Conservation (phyloP, 1,140 invertebrate genomes). For the Trichoplusia ni region DNA sequence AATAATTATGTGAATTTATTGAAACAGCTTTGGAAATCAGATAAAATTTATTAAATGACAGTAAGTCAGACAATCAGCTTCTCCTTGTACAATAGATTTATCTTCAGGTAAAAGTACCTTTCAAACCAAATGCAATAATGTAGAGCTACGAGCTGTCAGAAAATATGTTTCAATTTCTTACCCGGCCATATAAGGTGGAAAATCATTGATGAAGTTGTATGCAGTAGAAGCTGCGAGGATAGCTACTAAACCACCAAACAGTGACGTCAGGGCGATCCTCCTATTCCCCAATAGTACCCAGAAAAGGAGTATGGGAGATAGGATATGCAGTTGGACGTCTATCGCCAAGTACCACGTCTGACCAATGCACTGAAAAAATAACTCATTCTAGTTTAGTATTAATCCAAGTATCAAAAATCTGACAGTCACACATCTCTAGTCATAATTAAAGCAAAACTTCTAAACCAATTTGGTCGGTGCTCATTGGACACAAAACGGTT, state of each 20-base stretch:
- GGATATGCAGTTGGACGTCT: constrained; percentile 87
- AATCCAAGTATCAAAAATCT: no score
- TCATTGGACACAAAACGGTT: no score
- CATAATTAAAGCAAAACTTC: no score
- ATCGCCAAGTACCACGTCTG: constrained; percentile 84
- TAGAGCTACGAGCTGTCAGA: no score
- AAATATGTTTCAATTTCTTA: constrained; percentile 15
- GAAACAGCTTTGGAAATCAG: no score
- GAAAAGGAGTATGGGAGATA: constrained; percentile 79
- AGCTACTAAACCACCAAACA: constrained; percentile 15
- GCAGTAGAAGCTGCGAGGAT: constrained; percentile 33
- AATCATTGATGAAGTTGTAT: constrained; percentile 44
- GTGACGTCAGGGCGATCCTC: constrained; percentile 33
- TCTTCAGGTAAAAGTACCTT: no score
- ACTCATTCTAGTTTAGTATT: not conserved
- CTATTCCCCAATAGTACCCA: constrained; percentile 46
- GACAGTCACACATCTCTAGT: no score
- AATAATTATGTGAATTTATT: no score
- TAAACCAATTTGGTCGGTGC: no score
- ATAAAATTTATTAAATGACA: no score
- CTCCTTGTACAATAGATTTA: no score
- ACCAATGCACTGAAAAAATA: constrained; percentile 79
- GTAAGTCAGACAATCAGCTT: no score
- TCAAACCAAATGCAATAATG: not conserved
- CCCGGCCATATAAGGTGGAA: constrained; percentile 32